A percentile compares a stretch with the other conserved stretches of the same genome.
Evolutionary conservation across 2,113 vertebrate genomes (phyloP).

Genomic region (Turdus rufiventris): DNA sequence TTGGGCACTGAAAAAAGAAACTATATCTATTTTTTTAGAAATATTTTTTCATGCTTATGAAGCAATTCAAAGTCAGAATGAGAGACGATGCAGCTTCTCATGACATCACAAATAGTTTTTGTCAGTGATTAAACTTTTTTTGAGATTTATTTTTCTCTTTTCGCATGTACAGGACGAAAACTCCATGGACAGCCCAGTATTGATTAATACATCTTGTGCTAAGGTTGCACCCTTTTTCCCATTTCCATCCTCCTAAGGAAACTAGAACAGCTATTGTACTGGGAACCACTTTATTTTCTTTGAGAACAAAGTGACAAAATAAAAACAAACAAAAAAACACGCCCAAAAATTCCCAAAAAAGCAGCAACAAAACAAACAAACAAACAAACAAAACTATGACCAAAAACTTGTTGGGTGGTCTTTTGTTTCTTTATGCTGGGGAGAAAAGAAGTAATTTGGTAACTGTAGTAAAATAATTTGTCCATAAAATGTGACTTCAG

Average conservation of each 20-base stretch:
- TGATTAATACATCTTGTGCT: background rate
- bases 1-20: background rate
- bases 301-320: background rate
- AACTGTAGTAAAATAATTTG: background rate
- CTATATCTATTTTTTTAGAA: background rate
- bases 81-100: background rate
- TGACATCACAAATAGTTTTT: background rate
- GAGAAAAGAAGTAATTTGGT: background rate
- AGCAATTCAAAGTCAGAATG: background rate
- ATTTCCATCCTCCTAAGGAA: background rate
- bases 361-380: background rate
- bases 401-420: accelerated
- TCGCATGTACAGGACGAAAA: background rate
- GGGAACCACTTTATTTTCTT: background rate
- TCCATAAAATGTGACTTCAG: background rate
- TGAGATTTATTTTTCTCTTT: background rate
- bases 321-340: too few species aligned
- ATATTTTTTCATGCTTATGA: background rate
- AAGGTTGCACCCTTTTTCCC: background rate
- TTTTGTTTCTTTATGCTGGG: background rate
- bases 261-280: background rate
- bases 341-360: too few species aligned
- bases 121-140: background rate
- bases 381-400: too few species aligned
- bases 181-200: background rate